Evolutionary conservation across 2,888 invertebrate genomes (phyloP), one percentile per base, ranked within the genome.

Genomic region (Lucinisca nassula): DNA sequence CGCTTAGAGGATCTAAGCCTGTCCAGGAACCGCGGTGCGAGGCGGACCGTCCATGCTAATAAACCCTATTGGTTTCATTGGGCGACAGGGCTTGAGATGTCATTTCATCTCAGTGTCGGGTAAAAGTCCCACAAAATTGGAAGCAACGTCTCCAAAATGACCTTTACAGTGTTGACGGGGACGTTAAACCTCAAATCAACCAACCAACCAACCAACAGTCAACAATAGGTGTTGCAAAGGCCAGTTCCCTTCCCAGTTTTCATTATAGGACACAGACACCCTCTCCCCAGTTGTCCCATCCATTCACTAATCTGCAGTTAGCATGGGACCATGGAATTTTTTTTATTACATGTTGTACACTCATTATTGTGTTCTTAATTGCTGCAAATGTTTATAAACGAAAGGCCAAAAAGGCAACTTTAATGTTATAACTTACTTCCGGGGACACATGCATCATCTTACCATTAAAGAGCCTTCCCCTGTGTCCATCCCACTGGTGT

Each of bases 281-380:
- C 35, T n/a, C n/a, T 6, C 76, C 80, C 12, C 27, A 61, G 6
- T 2, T 8, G 3, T 1, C 27, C n/a, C 2, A 27, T 61, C 14
- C 24, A n/a, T 61, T 61, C 30, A 30, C 4, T n/a, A 27, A 51
- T 35, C 10, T 84, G 30, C 32, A 76, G 1, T 27, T 84, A 24
- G 73, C 74, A 0, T 30, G 79, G 27, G 79, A 79, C 14, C 74
- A 79, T 67, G 74, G 58, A 30, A 79, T 79, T n/a, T 76, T 84
- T 27, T 37, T 70, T 21, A n/a, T 67, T 17, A n/a, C 24, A 14
- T 67, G 75, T n/a, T 30, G 38, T 8, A 61, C 73, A 30, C n/a
- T 72, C 0, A 8, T 84, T 2, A 24, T 70, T 8, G 67, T 75
- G 8, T 37, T 32, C 8, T 24, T 79, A 35, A 10, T 51, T 10